Base-by-base conservation (phyloP, 2,797 vertebrate species). In the Bradypodion pumilum region DNA sequence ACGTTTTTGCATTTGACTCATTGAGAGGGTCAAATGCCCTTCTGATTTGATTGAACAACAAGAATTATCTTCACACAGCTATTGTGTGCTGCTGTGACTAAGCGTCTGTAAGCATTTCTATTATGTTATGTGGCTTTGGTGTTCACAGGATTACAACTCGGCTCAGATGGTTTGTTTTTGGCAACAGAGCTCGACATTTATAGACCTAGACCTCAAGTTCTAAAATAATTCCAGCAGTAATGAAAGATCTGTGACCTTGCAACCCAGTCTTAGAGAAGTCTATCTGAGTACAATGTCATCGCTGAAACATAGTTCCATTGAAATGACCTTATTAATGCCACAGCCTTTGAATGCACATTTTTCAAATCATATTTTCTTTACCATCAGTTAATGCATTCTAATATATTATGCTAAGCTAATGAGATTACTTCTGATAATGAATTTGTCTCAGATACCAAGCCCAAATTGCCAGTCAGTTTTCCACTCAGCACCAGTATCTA, bases 1-100 rank as follows among this genome's bases (percentile, higher is more conserved):
- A 97, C 96, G 95, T 97, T 97, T 56, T 97, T 92, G 93, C 93
- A 92, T 96, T 94, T 95, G 95, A 96, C 96, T 97, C 96, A 95
- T 95, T 95, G 94, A 70, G 75, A 94, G 83, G 96, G 96, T 97
- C 96, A 92, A 85, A 92, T 96, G 95, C 97, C 95, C 93, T 93
- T 85, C 92, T 95, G 95, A 95, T 97, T 96, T 95, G 95, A 96
- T 96, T 95, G 96, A 97, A 94, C 95, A 96, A 96, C 95, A 96
- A 94, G 95, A 97, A 97, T 97, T 96, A 92, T 97, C 78, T 90
- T 92, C 87, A 88, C 80, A 72, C 70, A 80, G 89, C 78, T 80
- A 87, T 80, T 72, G 56, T 85, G 80, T 69, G 85, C 75, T 0
- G 2, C 73, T 0, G 0, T 49, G 73, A 87, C 82, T 42, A 85